Evolutionary conservation across 2,797 vertebrate species (phyloP).

Genomic region (Argya squamiceps): DNA sequence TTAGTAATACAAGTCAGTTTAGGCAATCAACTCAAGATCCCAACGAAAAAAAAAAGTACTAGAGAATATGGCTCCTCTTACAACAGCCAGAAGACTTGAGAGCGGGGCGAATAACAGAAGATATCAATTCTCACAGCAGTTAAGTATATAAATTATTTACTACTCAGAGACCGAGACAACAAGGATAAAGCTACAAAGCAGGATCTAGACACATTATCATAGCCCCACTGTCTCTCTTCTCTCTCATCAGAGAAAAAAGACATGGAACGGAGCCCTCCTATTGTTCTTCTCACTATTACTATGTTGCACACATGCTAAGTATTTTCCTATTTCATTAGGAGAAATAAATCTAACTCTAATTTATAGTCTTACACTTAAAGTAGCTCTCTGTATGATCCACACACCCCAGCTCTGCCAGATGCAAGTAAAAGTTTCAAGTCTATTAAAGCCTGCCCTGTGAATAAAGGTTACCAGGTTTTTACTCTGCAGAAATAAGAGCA

Average conservation of each 20-base stretch:
- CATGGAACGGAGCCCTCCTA: background rate
- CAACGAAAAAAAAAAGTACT: background rate
- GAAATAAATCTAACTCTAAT: background rate
- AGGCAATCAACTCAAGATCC: background rate
- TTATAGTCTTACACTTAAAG: background rate
- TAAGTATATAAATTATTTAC: constrained; percentile 9
- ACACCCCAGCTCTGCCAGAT: background rate
- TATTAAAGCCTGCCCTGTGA: background rate
- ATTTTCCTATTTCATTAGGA: background rate
- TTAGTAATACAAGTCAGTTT: background rate
- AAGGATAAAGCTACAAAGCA: background rate
- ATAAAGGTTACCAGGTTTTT: background rate
- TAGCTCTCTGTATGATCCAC: background rate
- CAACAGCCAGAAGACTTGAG: background rate
- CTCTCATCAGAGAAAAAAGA: background rate
- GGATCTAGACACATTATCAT: background rate
- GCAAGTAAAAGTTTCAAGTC: background rate
- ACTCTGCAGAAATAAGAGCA: background rate
- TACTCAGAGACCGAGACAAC: background rate
- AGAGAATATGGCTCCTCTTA: background rate
- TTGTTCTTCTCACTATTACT: background rate
- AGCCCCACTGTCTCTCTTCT: background rate
- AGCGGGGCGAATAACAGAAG: background rate
- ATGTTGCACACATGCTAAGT: background rate
- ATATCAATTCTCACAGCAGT: background rate